These are phyloP conservation scores for Marmota monax DNA, from an alignment of 2,113 vertebrate species.

Conservation along the genomic window DNA sequence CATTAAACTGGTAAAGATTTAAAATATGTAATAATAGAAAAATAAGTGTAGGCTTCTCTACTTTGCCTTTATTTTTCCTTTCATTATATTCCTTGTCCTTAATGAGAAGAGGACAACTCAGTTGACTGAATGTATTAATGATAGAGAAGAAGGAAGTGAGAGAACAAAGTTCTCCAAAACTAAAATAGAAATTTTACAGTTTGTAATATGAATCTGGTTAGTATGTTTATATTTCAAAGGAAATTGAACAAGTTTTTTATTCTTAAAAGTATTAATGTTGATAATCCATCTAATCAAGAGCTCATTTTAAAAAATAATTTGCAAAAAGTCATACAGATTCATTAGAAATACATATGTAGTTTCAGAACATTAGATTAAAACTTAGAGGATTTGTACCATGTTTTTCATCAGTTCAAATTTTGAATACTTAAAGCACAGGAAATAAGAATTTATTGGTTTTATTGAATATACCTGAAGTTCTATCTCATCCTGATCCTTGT, in stretches of 20 bases:
- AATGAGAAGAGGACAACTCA: accelerated
- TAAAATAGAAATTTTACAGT: neutral
- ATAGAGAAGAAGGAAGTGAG: neutral
- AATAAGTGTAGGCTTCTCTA: neutral
- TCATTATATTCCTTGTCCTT: neutral
- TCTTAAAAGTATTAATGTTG: neutral
- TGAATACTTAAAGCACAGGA: neutral
- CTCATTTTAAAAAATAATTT: neutral
- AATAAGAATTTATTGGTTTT: neutral
- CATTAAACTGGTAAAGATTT: neutral
- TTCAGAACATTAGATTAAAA: neutral
- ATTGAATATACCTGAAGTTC: neutral
- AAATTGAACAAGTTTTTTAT: neutral
- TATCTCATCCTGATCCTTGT: neutral
- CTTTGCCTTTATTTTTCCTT: neutral
- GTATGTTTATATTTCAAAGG: neutral
- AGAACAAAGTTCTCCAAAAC: neutral
- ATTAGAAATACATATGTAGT: neutral
- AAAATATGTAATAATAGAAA: neutral
- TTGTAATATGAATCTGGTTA: neutral
- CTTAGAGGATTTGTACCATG: neutral
- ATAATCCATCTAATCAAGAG: neutral
- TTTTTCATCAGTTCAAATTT: neutral
- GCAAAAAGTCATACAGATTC: neutral
- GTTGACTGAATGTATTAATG: neutral